Conservation (phyloP, 2,888 invertebrate genomes). For the Calameuta idolon region DNA sequence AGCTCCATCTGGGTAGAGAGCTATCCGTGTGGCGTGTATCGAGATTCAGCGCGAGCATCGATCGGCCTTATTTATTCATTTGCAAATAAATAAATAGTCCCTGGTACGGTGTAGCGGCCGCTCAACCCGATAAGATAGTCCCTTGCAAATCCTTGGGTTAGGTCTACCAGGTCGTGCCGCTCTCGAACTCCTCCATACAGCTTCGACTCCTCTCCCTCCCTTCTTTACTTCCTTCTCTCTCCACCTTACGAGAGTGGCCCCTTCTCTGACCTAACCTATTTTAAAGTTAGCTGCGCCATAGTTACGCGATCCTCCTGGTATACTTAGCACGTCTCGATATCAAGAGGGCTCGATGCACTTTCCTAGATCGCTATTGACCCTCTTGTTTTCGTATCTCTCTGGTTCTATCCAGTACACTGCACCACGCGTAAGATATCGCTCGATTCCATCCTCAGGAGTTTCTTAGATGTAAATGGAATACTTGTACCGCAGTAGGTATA, state of each 20-base stretch:
- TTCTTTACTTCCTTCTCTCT: background rate
- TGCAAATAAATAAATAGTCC: constrained; percentile 62
- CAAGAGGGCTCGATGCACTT: background rate
- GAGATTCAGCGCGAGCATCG: constrained; percentile 48
- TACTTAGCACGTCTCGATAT: background rate
- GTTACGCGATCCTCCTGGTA: background rate
- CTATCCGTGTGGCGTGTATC: constrained; percentile 6
- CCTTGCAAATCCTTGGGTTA: constrained; percentile 56
- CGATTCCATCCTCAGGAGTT: background rate
- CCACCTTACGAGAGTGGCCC: background rate
- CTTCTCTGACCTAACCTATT: background rate
- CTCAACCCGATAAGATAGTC: constrained; percentile 59
- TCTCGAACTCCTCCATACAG: background rate
- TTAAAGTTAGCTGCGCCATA: background rate
- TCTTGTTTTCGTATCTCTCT: background rate
- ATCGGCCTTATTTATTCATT: constrained; percentile 65
- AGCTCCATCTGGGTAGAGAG: background rate
- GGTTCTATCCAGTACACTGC: background rate
- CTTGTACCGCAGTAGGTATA: background rate
- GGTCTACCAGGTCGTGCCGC: constrained; percentile 48
- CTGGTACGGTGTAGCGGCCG: constrained; percentile 41
- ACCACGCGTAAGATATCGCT: background rate
- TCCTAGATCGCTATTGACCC: background rate
- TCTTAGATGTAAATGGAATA: background rate
- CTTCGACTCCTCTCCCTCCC: background rate